These are phyloP conservation scores for Toxotes jaculatrix DNA, from an alignment of 2,113 vertebrate genomes.

Conservation along the genomic window DNA sequence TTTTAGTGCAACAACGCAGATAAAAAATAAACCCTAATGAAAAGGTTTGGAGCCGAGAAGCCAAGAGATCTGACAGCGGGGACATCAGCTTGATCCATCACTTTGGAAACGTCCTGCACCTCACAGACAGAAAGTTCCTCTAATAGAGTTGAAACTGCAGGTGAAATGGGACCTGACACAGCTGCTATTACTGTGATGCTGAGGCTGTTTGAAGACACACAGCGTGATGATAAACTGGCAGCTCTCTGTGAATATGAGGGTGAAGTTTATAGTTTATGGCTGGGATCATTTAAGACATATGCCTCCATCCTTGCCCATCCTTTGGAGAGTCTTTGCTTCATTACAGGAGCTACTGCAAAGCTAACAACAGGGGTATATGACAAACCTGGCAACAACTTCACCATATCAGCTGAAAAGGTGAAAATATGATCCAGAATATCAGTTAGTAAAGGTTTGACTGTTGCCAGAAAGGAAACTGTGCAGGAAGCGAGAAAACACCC, in stretches of 20 bases:
- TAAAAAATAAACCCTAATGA: not conserved
- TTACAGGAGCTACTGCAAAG: too few species aligned
- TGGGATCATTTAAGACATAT: not conserved
- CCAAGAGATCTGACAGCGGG: not conserved
- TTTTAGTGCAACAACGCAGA: not conserved
- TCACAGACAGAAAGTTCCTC: not conserved
- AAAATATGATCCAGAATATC: too few species aligned
- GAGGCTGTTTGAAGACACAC: not conserved
- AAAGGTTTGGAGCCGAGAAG: too few species aligned
- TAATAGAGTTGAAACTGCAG: not conserved
- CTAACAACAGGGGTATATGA: not conserved
- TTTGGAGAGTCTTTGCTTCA: not conserved
- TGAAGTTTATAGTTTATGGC: not conserved
- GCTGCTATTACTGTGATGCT: not conserved
- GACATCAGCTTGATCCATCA: too few species aligned
- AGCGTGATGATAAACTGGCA: not conserved
- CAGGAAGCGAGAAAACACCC: not conserved
- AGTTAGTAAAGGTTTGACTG: not conserved
- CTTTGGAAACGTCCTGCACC: too few species aligned
- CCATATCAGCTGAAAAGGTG: too few species aligned
- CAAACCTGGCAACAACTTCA: too few species aligned
- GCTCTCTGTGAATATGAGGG: not conserved
- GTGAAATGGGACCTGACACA: slow-evolving; percentile 27
- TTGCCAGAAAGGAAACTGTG: not conserved
- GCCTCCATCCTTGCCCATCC: not conserved